Evolutionary conservation across 2,113 vertebrate species (phyloP), one percentile per base, ranked within the genome.

Genomic region (Melanostigma gelatinosum): DNA sequence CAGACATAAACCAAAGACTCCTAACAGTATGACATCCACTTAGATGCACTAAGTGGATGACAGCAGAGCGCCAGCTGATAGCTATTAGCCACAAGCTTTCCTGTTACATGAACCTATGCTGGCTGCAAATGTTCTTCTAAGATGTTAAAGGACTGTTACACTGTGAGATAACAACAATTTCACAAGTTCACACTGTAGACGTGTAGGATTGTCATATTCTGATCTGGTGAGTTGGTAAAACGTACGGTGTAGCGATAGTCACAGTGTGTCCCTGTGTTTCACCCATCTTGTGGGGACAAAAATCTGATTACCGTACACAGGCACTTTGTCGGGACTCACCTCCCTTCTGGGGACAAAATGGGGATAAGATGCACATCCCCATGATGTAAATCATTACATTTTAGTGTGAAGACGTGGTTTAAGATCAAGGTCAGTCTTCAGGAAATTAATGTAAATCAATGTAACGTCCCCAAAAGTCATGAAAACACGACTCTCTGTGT

Each of bases 1-100:
- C 4, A 63, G 15, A 24, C 62, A 78, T 69, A 57, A 42, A 32
- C 57, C 50, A 57, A 13, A 54, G 32, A 52, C 15, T 29, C 13
- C 12, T 80, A 67, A 85, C 55, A 42, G 34, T 18, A n/a, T 66
- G 22, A 34, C 42, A 58, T 55, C 32, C 72, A 82, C 73, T 79
- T 80, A 70, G 63, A 65, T 76, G 65, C 52, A 74, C 58, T 24
- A 24, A 24, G 24, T 24, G 24, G 24, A 24, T 24, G 24, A 24
- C 24, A 24, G 24, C 24, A 24, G 24, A 24, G 24, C 24, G 24
- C 24, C 24, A 24, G 24, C 24, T 24, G 24, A 24, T 24, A 24
- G 24, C 24, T 24, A 24, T 24, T 24, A 24, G 24, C 24, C 24
- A 24, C 24, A 24, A 24, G 24, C 24, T 24, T 24, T 24, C 24